These are phyloP conservation scores for Cranoglanis bouderius DNA, from an alignment of 2,113 vertebrate genomes.

Conservation along the genomic window DNA sequence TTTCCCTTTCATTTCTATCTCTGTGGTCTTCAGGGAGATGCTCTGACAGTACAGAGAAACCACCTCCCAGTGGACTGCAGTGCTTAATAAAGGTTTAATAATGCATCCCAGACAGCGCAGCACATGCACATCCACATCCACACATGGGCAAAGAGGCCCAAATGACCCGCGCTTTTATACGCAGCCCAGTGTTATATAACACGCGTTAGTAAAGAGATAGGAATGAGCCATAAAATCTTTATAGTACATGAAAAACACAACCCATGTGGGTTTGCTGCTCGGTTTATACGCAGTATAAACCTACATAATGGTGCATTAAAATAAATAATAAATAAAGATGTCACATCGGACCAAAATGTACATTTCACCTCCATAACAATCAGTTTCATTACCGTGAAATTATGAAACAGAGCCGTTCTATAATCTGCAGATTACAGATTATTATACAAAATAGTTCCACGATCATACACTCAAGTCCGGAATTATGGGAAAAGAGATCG, in stretches of 20 bases:
- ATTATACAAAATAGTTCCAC: too few relatives aligned
- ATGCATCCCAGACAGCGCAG: conserved; percentile 48
- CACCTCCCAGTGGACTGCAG: conserved; percentile 7
- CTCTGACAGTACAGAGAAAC: conserved; percentile 10
- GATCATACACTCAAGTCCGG: neutral
- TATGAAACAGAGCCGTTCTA: neutral
- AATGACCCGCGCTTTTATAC: conserved; percentile 50
- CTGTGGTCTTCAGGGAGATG: conserved; percentile 7
- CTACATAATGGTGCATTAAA: neutral
- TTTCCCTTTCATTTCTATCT: neutral
- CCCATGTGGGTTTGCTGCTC: conserved; percentile 60
- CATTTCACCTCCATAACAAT: conserved; percentile 12
- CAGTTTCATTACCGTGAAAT: too few relatives aligned
- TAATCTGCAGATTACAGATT: neutral
- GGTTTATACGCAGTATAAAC: conserved; percentile 41
- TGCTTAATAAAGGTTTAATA: conserved; percentile 43
- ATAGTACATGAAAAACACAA: conserved; percentile 55
- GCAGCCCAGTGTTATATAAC: conserved; percentile 55
- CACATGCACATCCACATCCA: neutral
- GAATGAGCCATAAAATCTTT: conserved; percentile 67
- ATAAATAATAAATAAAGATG: neutral
- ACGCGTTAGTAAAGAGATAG: conserved; percentile 62
- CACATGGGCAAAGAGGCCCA: conserved; percentile 37
- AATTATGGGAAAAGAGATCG: neutral
- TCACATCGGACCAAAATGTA: conserved; percentile 22